Evolutionary conservation across 2,797 vertebrate genomes (phyloP).

Genomic region (Hypotaenidia philippensis): DNA sequence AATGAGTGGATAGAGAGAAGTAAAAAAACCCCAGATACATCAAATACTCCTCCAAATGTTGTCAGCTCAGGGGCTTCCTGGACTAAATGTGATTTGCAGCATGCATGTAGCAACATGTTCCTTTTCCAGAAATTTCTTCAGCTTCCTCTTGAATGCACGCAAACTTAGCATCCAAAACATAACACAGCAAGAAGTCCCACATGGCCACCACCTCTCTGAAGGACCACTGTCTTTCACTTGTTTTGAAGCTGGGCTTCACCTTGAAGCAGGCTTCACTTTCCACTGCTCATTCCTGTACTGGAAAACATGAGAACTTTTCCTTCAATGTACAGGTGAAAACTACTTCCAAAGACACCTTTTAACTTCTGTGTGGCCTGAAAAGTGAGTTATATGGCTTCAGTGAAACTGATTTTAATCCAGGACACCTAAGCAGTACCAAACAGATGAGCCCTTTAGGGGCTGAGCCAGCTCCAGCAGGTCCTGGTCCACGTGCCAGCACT

Average conservation of each 20-base stretch:
- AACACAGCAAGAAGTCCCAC: background rate
- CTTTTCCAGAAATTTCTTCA: background rate
- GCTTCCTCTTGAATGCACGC: background rate
- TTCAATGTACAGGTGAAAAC: background rate
- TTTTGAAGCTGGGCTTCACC: background rate
- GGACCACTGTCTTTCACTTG: background rate
- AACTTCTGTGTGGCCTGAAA: background rate
- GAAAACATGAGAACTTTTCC: background rate
- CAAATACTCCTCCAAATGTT: background rate
- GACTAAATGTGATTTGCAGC: background rate
- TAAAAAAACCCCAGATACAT: background rate
- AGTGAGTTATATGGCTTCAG: background rate
- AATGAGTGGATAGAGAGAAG: background rate
- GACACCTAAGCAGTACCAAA: background rate
- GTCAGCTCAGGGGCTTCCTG: background rate
- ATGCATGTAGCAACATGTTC: background rate
- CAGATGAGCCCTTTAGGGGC: background rate
- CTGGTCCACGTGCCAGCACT: background rate
- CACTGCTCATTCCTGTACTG: background rate
- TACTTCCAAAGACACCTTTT: background rate
- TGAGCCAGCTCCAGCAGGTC: fast-evolving
- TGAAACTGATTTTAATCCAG: background rate
- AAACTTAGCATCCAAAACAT: background rate
- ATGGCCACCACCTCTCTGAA: background rate
- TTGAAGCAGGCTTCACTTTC: background rate